Base-by-base conservation (phyloP, 2,113 vertebrate genomes). In the Condylura cristata region DNA sequence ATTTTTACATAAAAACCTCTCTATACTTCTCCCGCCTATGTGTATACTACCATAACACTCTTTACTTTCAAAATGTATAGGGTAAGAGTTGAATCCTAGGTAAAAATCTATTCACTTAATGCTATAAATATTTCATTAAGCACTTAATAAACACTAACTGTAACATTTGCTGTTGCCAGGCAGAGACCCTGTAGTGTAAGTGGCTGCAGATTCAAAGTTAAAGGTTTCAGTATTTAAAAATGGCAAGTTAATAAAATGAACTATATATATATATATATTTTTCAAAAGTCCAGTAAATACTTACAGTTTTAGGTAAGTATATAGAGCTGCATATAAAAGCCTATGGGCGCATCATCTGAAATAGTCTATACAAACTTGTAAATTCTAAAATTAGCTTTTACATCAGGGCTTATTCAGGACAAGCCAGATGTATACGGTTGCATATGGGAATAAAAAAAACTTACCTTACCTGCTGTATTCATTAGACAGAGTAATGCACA, bases 41-140 rank as follows among this genome's bases (percentile, higher is more conserved):
- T 72, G 46, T 14, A 44, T 81, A 90, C 1, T 82, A 22, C 28
- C 28, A 20, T 91, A 71, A 60, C 4, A 48, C 6, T 30, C 0
- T 32, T 63, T 79, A 56, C 58, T 92, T 87, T 92, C 3, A 82
- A 88, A 63, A 89, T 68, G 58, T 8, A 41, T n/a, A 32, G 16
- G 8, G 66, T 51, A 34, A 58, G 48, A 84, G n/a, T 53, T 48
- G 18, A 80, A 89, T 0, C 3, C 20, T 22, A n/a, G 20, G 2
- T 89, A 83, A 96, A 96, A 91, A 90, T 96, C 92, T 90, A 2
- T 3, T 90, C 91, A 81, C 41, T 53, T 89, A n/a, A 30, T 74
- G 9, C 0, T 97, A 8, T 72, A 28, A 92, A 48, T 2, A 83
- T 86, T 84, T 86, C 24, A 88, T 8, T 87, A 79, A 80, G 63